phyloP scores from a whole-genome alignment of 2,797 vertebrate genomes.

The Discoglossus pictus region DNA sequence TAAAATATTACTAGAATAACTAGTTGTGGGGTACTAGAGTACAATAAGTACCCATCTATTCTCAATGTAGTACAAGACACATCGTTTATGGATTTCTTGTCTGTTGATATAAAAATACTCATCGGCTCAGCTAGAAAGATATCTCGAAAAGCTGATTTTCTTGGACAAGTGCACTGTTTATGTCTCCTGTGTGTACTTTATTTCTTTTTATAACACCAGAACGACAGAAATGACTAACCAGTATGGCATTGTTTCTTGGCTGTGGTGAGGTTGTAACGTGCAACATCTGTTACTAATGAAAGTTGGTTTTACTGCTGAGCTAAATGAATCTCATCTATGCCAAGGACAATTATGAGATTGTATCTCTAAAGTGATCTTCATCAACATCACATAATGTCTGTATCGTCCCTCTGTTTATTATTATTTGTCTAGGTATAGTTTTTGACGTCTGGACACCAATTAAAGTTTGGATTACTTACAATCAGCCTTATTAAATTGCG shows the following conservation, averaged over 20 bases:
- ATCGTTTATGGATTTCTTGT: no score
- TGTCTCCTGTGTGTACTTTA: slow-evolving; percentile 14
- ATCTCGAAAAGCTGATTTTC: neutral
- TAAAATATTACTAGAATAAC: no score
- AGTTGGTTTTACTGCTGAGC: slow-evolving; percentile 25
- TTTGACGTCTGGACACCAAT: no score
- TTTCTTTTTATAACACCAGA: slow-evolving; percentile 2
- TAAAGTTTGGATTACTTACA: no score
- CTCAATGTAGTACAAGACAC: no score
- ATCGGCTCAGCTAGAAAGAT: no score
- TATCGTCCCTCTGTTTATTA: no score
- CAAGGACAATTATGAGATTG: slow-evolving; percentile 2
- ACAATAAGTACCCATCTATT: no score
- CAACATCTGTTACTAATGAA: slow-evolving; percentile 50
- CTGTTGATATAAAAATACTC: no score
- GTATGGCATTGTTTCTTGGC: slow-evolving; percentile 24
- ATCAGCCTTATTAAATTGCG: no score
- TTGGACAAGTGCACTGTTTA: slow-evolving; percentile 9
- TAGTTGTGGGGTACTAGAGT: no score
- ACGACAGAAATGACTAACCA: slow-evolving; percentile 24
- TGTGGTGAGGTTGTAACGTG: slow-evolving; percentile 9
- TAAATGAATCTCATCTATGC: slow-evolving; percentile 20
- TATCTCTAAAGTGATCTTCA: slow-evolving; percentile 8
- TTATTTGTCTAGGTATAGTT: no score
- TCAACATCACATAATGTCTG: neutral